These are phyloP conservation scores for Seira ritae DNA, from an alignment of 2,888 invertebrate genomes.

Conservation along the genomic window DNA sequence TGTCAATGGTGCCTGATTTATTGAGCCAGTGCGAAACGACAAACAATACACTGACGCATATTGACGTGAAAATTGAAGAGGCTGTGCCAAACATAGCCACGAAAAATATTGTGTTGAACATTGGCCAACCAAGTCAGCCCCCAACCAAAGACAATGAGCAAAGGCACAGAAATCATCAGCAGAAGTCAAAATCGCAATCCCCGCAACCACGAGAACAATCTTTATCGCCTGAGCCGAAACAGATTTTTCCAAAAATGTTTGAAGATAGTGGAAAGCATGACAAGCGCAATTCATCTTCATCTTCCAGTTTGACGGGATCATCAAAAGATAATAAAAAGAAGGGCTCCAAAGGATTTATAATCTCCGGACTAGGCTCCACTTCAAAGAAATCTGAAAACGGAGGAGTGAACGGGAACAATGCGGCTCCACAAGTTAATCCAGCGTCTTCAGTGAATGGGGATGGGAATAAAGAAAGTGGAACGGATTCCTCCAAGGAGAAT, in stretches of 20 bases:
- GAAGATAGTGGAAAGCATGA: constrained; percentile 68
- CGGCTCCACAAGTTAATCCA: not conserved
- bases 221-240: constrained; percentile 49
- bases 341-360: constrained; percentile 64
- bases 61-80: constrained; percentile 70
- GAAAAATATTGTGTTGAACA: constrained; percentile 59
- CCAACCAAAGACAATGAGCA: constrained; percentile 15
- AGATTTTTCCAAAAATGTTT: constrained; percentile 73
- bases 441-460: constrained; percentile 14
- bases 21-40: constrained; percentile 72
- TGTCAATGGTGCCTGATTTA: constrained; percentile 73
- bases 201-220: constrained; percentile 58
- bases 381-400: constrained; percentile 64
- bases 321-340: constrained; percentile 60
- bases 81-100: constrained; percentile 47
- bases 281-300: constrained; percentile 66
- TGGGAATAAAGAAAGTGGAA: constrained; percentile 42
- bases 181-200: constrained; percentile 40
- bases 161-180: constrained; percentile 19
- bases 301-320: constrained; percentile 46
- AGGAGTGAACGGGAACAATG: constrained; percentile 46
- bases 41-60: constrained; percentile 68
- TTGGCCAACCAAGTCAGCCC: constrained; percentile 31
- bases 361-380: constrained; percentile 59
- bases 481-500: constrained; percentile 54